Percentiles rank a stretch among this genome's conserved stretches.
Conservation (phyloP, 2,888 invertebrate species). For the Lamproptera curius region DNA sequence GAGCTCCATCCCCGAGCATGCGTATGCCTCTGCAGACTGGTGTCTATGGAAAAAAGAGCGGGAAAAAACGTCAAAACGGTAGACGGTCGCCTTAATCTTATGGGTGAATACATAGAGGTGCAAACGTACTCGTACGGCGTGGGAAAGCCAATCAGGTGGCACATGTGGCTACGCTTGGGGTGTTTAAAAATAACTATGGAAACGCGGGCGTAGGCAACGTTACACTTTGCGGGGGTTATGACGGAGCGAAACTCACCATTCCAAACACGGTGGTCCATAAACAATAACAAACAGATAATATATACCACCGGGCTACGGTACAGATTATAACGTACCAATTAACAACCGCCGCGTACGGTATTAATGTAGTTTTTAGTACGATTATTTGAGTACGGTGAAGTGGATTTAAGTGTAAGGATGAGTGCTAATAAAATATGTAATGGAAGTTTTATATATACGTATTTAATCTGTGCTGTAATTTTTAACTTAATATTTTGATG, state of each 20-base stretch:
- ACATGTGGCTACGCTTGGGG: conserved; percentile 69
- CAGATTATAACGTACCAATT: conserved; percentile 9
- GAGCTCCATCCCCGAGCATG: conserved; percentile 60
- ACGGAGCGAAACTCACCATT: conserved; percentile 31
- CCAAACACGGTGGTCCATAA: conserved; percentile 63
- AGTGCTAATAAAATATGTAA: neutral
- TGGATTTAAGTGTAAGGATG: conserved; percentile 4
- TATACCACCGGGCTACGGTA: conserved; percentile 25
- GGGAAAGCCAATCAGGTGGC: conserved; percentile 77
- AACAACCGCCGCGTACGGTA: conserved; percentile 6
- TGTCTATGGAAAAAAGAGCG: conserved; percentile 31
- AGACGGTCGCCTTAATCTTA: conserved; percentile 39
- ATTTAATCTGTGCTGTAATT: too few relatives aligned
- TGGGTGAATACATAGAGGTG: conserved; percentile 36
- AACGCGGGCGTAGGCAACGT: conserved; percentile 56
- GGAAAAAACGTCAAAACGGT: conserved; percentile 24
- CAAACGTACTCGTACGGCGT: conserved; percentile 59
- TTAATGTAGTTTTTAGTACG: conserved; percentile 13
- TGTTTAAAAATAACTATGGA: conserved; percentile 72
- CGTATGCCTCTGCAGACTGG: conserved; percentile 63
- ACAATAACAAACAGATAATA: conserved; percentile 61
- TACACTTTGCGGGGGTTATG: conserved; percentile 66
- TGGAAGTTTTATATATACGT: neutral
- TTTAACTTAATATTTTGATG: too few relatives aligned
- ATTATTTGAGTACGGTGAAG: conserved; percentile 4